Evolutionary conservation across 2,113 vertebrate genomes (phyloP).

Genomic region (Eptesicus fuscus): DNA sequence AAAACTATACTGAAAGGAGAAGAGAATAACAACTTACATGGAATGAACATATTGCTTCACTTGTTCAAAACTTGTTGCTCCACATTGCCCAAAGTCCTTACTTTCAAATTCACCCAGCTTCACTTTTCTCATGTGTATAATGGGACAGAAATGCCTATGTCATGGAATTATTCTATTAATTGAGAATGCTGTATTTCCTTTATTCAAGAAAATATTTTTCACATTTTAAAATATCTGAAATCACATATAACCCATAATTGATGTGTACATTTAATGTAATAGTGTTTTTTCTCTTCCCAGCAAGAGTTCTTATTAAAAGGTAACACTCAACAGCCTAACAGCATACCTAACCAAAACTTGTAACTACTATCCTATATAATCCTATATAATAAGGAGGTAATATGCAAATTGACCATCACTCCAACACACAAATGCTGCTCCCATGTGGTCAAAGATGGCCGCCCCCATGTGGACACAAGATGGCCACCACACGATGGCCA

Average conservation of each 20-base stretch:
- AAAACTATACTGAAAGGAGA: no score
- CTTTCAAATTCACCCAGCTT: background rate
- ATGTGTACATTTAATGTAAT: background rate
- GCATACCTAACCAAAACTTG: background rate
- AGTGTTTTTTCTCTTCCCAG: background rate
- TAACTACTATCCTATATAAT: no score
- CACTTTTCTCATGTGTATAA: background rate
- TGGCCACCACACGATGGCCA: no score
- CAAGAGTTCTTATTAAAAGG: background rate
- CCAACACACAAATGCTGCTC: no score
- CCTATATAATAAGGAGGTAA: no score
- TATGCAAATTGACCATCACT: no score
- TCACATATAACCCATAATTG: background rate
- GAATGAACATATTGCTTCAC: no score
- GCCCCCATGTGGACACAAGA: no score
- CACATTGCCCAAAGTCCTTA: no score
- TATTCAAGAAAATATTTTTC: background rate
- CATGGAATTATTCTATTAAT: background rate
- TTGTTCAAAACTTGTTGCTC: no score
- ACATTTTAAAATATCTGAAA: constrained; percentile 23
- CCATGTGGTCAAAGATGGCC: no score
- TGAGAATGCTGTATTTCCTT: background rate
- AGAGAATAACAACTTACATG: no score
- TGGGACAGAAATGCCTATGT: background rate
- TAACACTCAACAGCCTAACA: background rate